Base-by-base conservation (phyloP, 2,113 vertebrate species). In the Notothenia rossii region DNA sequence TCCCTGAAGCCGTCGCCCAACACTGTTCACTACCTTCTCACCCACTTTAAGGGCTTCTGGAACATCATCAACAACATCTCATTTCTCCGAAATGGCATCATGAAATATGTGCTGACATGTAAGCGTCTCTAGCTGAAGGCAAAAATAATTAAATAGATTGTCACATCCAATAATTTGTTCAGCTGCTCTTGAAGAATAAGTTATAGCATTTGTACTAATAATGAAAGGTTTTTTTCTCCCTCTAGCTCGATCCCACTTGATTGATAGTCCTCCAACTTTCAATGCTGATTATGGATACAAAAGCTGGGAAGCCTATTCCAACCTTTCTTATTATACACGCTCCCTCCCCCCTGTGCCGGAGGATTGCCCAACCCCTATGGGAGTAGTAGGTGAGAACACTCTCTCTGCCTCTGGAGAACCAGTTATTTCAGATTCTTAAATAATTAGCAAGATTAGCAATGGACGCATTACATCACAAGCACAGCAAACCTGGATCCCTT, bases 321-420 rank as follows among this genome's bases (percentile, higher is more conserved):
- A 99, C 80, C 92, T 99, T 59, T 97, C 97, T 15, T 99, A 98
- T 71, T 99, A 97, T 4, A 97, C 98, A 0, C 95, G 98, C 79
- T 93, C 89, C 15, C 96, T 99, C 49, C 97, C 98, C 33, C 97
- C 98, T 4, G 97, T 99, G 43, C 90, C 95, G 0, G 87, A 94
- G 45, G 96, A 97, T 88, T 99, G 98, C 73, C 98, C 98, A 58
- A 99, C 98, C 33, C 97, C 98, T 0, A 96, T 99, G 97, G 98
- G 98, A 90, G 96, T 97, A 54, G 95, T 94, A 96, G 98, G 98
- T 99, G 90, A 96, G 94, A 50, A 20, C 54, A 40, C 50, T 75
- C 5, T 77, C 17, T 56, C 4, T 50, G 33, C 15, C 33, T 83
- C 33, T 65, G 54, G 72, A 89, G 73, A 94, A 95, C 95, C 92